Base-by-base conservation (phyloP, 2,113 vertebrate species). In the Pseudopodoces humilis region DNA sequence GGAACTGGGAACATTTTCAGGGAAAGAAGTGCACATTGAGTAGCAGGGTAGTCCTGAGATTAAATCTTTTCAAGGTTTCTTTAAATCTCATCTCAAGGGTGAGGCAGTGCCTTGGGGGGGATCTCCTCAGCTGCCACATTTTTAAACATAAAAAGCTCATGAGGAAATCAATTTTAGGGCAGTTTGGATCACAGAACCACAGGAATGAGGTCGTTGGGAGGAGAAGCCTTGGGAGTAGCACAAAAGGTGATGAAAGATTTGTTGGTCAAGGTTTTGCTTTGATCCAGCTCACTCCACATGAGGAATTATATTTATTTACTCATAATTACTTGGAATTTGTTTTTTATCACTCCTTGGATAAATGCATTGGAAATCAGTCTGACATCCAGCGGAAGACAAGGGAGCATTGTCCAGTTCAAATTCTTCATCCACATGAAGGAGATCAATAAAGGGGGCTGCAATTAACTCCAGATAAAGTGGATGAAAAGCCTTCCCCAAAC, bases 21-120 rank as follows among this genome's bases (percentile, higher is more conserved):
- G 28, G 30, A 41, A 35, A 35, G 6, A 56, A 59, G 20, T 5
- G 4, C 14, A 19, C 14, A 2, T 14, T 25, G 3, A 39, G 16
- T 4, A 31, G 10, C 0, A 0, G 20, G 21, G 8, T 2, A 30
- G 9, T 12, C 16, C 50, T 52, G 27, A 53, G 6, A 35, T 12
- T 8, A 14, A 56, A 58, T 41, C 12, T 28, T 46, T 33, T 13
- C 43, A 13, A 13, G 3, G 39, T 39, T 39, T 39, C 39, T 39
- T 39, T 39, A 11, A 39, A 39, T 39, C 39, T 16, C 50, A 50
- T 46, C 23, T 67, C 33, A 37, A 39, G 9, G 15, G 10, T 11
- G 25, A 81, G 58, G 25, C 7, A 18, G 7, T 15, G 24, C 21
- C 50, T 71, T n/a, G 25, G 15, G 5, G 1, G 10, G 2, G 4